These are phyloP conservation scores for Bactericera cockerelli DNA, from an alignment of 1,140 invertebrate species.

Conservation along the genomic window DNA sequence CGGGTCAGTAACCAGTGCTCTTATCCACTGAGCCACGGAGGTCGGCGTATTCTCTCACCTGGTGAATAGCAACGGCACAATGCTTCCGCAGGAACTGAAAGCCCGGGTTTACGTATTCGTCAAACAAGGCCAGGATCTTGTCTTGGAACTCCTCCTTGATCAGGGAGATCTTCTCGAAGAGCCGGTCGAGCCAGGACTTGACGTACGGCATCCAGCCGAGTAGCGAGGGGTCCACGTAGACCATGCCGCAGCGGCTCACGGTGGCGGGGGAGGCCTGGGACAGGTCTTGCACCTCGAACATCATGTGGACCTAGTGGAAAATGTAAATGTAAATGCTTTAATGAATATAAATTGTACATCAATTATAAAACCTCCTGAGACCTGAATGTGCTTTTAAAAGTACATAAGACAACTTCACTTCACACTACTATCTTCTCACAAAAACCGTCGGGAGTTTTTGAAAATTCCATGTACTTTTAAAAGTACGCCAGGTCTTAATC, in stretches of 20 bases:
- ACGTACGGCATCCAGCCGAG: constrained; percentile 66
- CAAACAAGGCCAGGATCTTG: constrained; percentile 42
- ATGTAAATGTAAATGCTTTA: no score
- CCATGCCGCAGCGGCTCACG: constrained; percentile 60
- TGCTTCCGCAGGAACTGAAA: constrained; percentile 46
- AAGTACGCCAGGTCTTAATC: no score
- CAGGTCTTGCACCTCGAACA: constrained; percentile 80
- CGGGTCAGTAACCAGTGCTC: no score
- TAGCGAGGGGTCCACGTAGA: constrained; percentile 71
- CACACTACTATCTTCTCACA: no score
- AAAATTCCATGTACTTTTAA: no score
- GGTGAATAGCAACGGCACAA: constrained; percentile 44
- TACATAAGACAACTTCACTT: no score
- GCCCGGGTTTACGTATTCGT: constrained; percentile 42
- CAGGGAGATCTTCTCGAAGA: constrained; percentile 35
- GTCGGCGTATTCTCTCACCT: constrained; percentile 33
- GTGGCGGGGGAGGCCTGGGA: constrained; percentile 77
- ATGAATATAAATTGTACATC: no score
- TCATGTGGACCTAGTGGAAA: constrained; percentile 47
- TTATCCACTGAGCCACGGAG: no score
- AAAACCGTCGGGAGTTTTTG: no score
- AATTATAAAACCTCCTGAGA: no score
- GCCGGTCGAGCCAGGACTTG: constrained; percentile 55
- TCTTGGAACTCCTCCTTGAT: constrained; percentile 37
- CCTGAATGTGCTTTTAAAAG: no score